Base-by-base conservation (phyloP, 2,797 vertebrate species). In the Chaenodraco wilsoni region DNA sequence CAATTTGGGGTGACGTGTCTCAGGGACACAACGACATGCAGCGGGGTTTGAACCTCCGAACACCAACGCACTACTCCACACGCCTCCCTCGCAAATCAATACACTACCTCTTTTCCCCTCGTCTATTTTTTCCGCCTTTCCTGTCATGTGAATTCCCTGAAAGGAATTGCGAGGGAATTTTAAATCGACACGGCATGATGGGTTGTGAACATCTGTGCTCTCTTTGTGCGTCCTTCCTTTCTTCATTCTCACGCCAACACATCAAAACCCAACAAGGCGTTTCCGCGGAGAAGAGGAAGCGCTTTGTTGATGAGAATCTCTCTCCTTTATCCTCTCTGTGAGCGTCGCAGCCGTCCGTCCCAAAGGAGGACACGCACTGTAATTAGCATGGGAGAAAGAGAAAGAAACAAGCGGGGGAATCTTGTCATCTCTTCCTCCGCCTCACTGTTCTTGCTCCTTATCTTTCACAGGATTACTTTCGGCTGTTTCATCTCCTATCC, bases 271-370 rank as follows among this genome's bases (percentile, higher is more conserved):
- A 13, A 65, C 31, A 61, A 79, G 65, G 69, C 64, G 5, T 57
- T 15, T 63, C 55, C 49, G 65, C 2, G 16, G 27, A 23, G 11
- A 41, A 83, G 79, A 31, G 76, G 74, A 66, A 49, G 74, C 68
- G 78, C 76, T 88, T 84, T 87, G 81, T 71, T 78, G 76, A 79
- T 74, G 64, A 79, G 72, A 83, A 27, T 5, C 82, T 84, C 71
- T 68, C 27, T 55, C 49, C 12, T 64, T 62, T 4, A 61, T 48
- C 61, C 4, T 5, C 66, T 64, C 51, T 48, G 61, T 12, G 56
- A 45, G 71, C 41, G 74, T 27, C 0, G 21, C 27, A 27, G 27
- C 50, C 27, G 31, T 61, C 33, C 23, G 17, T 82, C 74, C 64
- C 74, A 57, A 59, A 21, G 59, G 66, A 78, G 65, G 57, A 82